Conservation (phyloP, 2,113 vertebrate species). For the Laterallus jamaicensis region DNA sequence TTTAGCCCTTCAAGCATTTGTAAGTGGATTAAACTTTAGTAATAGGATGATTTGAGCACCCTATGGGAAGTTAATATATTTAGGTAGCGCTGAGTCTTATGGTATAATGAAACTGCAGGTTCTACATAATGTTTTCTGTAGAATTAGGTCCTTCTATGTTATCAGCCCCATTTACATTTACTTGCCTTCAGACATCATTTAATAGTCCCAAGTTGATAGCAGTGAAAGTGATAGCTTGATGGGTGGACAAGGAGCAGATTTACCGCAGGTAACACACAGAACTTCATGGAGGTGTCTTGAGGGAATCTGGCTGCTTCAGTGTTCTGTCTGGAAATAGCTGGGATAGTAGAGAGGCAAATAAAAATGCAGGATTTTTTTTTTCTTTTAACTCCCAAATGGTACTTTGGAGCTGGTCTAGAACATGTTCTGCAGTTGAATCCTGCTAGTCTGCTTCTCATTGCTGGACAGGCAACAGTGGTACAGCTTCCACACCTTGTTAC, state of each 20-base stretch:
- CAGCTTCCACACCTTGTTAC: neutral
- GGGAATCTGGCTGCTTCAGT: neutral
- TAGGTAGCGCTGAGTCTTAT: fast-evolving
- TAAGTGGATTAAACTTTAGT: neutral
- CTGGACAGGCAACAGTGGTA: neutral
- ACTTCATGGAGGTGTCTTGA: neutral
- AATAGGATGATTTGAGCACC: neutral
- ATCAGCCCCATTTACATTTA: neutral
- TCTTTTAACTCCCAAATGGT: neutral
- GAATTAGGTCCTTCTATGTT: neutral
- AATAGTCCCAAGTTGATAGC: neutral
- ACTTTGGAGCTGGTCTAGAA: neutral
- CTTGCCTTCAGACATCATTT: neutral
- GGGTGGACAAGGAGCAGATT: neutral
- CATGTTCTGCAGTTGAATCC: neutral
- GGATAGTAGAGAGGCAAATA: neutral
- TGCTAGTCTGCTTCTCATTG: neutral
- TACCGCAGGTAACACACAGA: neutral
- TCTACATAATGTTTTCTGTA: neutral
- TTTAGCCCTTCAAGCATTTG: neutral
- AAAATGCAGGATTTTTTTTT: neutral
- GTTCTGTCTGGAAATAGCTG: neutral
- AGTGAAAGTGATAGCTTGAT: neutral
- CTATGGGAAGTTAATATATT: neutral
- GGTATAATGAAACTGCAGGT: neutral